A percentile compares a stretch with the other conserved stretches of the same genome.
Conservation (phyloP, 2,797 vertebrate genomes). For the Allobates femoralis region DNA sequence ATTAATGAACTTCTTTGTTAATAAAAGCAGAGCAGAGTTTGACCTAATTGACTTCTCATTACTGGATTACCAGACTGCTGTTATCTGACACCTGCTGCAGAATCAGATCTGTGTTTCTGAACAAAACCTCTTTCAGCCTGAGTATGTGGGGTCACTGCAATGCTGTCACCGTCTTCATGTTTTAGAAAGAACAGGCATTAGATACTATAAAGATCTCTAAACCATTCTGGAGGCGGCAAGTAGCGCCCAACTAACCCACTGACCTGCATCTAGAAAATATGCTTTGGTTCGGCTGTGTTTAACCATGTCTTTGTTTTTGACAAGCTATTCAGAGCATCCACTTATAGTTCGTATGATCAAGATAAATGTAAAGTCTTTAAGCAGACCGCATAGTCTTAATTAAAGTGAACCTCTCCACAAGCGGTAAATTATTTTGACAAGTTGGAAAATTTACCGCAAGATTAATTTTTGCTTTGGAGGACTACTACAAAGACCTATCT, state of each 20-base stretch:
- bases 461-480: not conserved
- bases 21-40: conserved; percentile 43
- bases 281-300: not conserved
- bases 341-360: not conserved
- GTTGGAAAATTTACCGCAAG: not conserved
- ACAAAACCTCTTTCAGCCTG: conserved; percentile 35
- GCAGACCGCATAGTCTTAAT: not conserved
- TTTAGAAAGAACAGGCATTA: conserved; percentile 19
- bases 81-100: conserved; percentile 56
- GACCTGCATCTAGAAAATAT: conserved; percentile 34
- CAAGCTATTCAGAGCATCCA: not conserved
- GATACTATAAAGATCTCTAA: conserved; percentile 32
- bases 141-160: conserved; percentile 37
- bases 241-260: conserved; percentile 42
- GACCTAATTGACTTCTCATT: conserved; percentile 58
- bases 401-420: not conserved
- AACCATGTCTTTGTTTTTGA: not conserved
- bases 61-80: conserved; percentile 47
- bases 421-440: not conserved
- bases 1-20: conserved; percentile 49
- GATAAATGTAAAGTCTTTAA: not conserved
- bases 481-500: not conserved
- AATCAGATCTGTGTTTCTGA: conserved; percentile 50
- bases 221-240: conserved; percentile 5
- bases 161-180: conserved; percentile 23